Percentiles rank a stretch among this genome's conserved stretches.
Evolutionary conservation across 2,888 invertebrate species (phyloP).

Genomic region (Callinectes sapidus): DNA sequence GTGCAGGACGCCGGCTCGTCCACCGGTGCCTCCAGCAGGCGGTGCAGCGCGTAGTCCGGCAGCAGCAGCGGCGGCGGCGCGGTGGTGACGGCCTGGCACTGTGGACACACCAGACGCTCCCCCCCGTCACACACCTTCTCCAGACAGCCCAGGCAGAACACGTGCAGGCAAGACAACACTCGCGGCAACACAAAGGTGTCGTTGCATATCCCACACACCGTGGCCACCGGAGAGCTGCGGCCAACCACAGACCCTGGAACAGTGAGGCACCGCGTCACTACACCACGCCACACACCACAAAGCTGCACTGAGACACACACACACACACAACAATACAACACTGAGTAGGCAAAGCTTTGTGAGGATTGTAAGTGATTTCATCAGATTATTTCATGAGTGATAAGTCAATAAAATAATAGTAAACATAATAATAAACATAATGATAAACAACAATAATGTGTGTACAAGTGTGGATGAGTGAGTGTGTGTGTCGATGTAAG

Average conservation of each 20-base stretch:
- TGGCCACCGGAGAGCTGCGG: conserved; percentile 60
- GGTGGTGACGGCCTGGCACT: conserved; percentile 79
- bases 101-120: conserved; percentile 86
- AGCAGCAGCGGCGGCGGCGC: conserved; percentile 79
- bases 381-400: too few species aligned
- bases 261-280: background rate
- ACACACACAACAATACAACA: background rate
- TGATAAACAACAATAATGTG: too few species aligned
- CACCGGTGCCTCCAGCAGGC: conserved; percentile 77
- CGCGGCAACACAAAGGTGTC: conserved; percentile 86
- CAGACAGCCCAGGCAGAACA: conserved; percentile 88
- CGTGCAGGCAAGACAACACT: conserved; percentile 88
- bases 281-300: background rate
- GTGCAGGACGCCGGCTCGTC: conserved; percentile 81
- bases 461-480: too few species aligned
- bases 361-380: too few species aligned
- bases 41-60: conserved; percentile 81
- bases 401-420: too few species aligned
- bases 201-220: conserved; percentile 77
- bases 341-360: too few species aligned
- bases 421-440: too few species aligned
- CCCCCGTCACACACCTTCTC: conserved; percentile 80
- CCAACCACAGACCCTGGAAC: conserved; percentile 70
- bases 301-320: background rate
- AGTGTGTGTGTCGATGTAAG: too few species aligned